phyloP scores from a whole-genome alignment of 2,888 invertebrate genomes.

The Tetheella fluctuosa region DNA sequence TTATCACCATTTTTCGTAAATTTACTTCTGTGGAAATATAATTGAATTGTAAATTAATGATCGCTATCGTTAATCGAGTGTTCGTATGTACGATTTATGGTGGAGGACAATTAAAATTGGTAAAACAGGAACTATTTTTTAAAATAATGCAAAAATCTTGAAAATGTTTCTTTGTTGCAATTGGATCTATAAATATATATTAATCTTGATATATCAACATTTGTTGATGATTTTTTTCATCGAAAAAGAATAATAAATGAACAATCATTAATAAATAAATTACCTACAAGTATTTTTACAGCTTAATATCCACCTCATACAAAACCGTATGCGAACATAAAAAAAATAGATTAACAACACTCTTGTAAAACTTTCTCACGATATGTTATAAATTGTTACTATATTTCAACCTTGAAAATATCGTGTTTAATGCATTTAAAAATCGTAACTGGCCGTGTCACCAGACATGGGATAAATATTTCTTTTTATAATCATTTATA shows the following conservation, averaged over 20 bases:
- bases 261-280: not conserved
- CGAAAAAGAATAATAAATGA: not conserved
- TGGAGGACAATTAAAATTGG: slow-evolving; percentile 29
- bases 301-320: not conserved
- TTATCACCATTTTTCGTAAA: slow-evolving; percentile 31
- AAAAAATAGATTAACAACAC: slow-evolving; percentile 1
- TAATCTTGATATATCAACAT: too few relatives aligned
- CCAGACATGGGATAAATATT: slow-evolving; percentile 1
- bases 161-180: not conserved
- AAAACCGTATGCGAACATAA: not conserved
- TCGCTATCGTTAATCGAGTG: slow-evolving; percentile 69
- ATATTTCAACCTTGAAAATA: slow-evolving; percentile 3
- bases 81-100: slow-evolving; percentile 18
- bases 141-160: not conserved
- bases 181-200: too few relatives aligned
- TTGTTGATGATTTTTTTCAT: too few relatives aligned
- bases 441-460: slow-evolving; percentile 6
- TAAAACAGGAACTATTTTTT: not conserved
- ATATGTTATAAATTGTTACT: not conserved
- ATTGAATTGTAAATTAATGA: slow-evolving; percentile 63
- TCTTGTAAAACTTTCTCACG: slow-evolving; percentile 10
- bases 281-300: not conserved
- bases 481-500: slow-evolving; percentile 16
- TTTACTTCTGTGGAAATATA: slow-evolving; percentile 44
- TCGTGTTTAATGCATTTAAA: not conserved